Percentiles rank a stretch among this genome's conserved stretches.
Evolutionary conservation across 2,888 invertebrate genomes (phyloP).

Genomic region (Pharmacophagus antenor): DNA sequence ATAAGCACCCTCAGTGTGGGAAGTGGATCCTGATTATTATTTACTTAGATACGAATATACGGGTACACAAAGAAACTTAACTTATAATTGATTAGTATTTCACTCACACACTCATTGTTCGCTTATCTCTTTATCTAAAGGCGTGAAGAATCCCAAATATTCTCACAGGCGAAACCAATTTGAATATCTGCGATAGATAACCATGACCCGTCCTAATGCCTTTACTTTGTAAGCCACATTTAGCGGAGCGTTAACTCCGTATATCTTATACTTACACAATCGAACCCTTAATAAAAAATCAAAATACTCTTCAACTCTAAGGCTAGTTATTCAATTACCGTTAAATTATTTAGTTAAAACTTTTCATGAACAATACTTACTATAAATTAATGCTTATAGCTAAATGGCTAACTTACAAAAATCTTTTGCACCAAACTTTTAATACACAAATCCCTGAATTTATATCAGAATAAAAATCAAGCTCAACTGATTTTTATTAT

Average conservation of each 20-base stretch:
- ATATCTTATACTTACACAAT: slow-evolving; percentile 49
- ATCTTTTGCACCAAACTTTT: too few species aligned
- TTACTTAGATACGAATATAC: too few species aligned
- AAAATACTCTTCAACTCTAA: slow-evolving; percentile 53
- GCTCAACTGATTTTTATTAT: too few species aligned
- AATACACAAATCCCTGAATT: too few species aligned
- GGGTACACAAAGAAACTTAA: neutral
- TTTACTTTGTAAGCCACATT: slow-evolving; percentile 39
- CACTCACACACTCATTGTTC: slow-evolving; percentile 33
- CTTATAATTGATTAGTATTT: slow-evolving; percentile 13
- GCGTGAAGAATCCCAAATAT: slow-evolving; percentile 29
- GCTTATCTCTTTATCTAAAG: slow-evolving; percentile 33
- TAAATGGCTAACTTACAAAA: neutral
- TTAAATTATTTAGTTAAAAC: neutral
- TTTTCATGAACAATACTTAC: too few species aligned
- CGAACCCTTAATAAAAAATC: slow-evolving; percentile 59
- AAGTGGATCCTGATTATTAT: too few species aligned
- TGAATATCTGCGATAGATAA: slow-evolving; percentile 29
- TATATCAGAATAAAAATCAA: too few species aligned
- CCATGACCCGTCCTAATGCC: slow-evolving; percentile 28
- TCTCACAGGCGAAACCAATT: slow-evolving; percentile 24
- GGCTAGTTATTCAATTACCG: neutral
- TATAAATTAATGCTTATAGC: neutral
- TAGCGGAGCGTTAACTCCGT: slow-evolving; percentile 36
- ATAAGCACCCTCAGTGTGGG: too few species aligned